Base-by-base conservation (phyloP, 2,888 invertebrate species). In the Amphipoea lucens region DNA sequence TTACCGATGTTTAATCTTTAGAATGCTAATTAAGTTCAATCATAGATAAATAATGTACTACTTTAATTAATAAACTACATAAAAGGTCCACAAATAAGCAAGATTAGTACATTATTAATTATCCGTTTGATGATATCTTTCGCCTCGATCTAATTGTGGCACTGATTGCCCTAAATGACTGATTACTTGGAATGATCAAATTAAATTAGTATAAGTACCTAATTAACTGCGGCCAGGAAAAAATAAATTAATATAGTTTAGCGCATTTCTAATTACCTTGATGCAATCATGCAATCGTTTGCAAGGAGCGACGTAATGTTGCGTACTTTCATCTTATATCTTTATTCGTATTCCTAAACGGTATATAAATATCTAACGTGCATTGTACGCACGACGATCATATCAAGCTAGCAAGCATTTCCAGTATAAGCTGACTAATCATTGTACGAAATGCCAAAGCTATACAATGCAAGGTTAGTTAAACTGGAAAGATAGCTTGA, bases 31-130 rank as follows among this genome's bases (percentile, higher is more conserved):
- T 79, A 40, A 65, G 45, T 70, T 45, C 12, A 76, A 57, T 62
- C 5, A 42, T 72, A 71, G 63, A 81, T 81, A 66, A 57, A 40
- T 36, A 66, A n/a, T 40, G 62, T 57, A 76, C 14, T 62, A 57
- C 29, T 69, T 78, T 65, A 72, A 78, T 68, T 68, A 63, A 54
- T 65, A 42, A 76, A 65, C 51, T 63, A 45, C 45, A 11, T 45
- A 60, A 67, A 51, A 60, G 70, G 82, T 71, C 67, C 67, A 67
- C 40, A 72, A 75, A 79, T 57, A 54, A 70, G 80, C 70, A 76
- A 74, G 74, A 84, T 74, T 78, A 85, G n/a, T 76, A 72, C 67
- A 72, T 74, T 85, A 78, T 82, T 76, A 62, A 76, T 84, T 45
- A 71, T 76, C 20, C 12, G 66, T n/a, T 57, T 45, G 65, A 74